Base-by-base conservation (phyloP, 1,140 invertebrate species). In the Calliopsis andreniformis region DNA sequence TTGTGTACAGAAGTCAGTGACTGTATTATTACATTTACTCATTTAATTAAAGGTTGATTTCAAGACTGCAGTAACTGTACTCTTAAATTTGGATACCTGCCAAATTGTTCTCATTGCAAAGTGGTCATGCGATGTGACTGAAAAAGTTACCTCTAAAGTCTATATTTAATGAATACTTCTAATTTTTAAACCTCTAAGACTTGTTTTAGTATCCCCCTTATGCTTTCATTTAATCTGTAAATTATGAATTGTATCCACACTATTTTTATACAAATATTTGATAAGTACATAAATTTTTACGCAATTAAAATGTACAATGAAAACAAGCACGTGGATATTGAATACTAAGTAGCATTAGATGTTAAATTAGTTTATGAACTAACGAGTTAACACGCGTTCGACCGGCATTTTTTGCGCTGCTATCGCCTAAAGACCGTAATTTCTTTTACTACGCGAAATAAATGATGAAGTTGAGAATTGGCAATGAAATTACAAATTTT, bases 101-200 rank as follows among this genome's bases (percentile, higher is more conserved):
- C 82, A 84, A 79, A 70, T 83, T 83, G 70, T 25, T 79, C 20
- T 81, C 47, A 81, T 82, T 82, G 77, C 28, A 51, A 66, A 66
- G 14, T 61, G 59, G 20, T 67, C 51, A 58, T 67, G 63, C 55
- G 70, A 55, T 20, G 20, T 55, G 32, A 62, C 47, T 62, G 35
- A 66, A 45, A 63, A 70, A 32, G 14, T 18, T 16, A 42, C 23
- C 7, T 35, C n/a, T 12, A 18, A 56, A 18, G 39, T 63, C 23
- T 47, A 43, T 20, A 51, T 62, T 62, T 28, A 39, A 30, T 63
- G 12, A 20, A 51, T 47, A 42, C 16, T 43, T 30, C 42, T 30
- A n/a, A 56, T 25, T 16, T 63, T 49, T 4, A 25, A 0, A 71
- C 25, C 7, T 67, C 63, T 51, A 12, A 25, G 18, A 3, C 30